A percentile compares a stretch with the other conserved stretches of the same genome.
Evolutionary conservation across 2,888 invertebrate species (phyloP).

Genomic region (Bhutanitis thaidina): DNA sequence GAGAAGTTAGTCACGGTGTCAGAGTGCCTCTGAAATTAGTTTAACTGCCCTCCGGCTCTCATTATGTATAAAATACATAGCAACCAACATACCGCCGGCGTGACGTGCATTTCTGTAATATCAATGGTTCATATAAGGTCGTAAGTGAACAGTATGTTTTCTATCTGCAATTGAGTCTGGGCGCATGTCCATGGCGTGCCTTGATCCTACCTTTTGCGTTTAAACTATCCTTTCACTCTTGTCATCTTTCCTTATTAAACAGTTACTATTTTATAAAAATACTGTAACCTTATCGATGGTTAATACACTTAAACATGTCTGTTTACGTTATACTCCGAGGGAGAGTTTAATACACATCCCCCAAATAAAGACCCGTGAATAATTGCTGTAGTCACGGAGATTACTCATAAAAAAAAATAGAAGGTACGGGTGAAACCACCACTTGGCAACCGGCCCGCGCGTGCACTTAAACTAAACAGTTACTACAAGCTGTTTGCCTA

Average conservation of each 20-base stretch:
- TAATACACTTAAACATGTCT: constrained; percentile 5
- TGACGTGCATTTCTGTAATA: no score
- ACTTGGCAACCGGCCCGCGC: constrained; percentile 35
- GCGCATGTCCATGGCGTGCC: no score
- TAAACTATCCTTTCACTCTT: no score
- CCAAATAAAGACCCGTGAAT: constrained; percentile 11
- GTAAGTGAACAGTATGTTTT: no score
- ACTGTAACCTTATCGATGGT: no score
- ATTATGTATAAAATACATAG: background rate
- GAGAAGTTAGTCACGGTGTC: no score
- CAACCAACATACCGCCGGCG: no score
- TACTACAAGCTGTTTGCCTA: constrained; percentile 51
- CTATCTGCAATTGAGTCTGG: no score
- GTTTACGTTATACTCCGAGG: constrained; percentile 3
- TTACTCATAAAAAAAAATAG: constrained; percentile 24
- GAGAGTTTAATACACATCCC: constrained; percentile 1
- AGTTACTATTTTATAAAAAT: background rate
- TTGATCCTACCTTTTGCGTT: no score
- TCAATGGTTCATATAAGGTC: no score
- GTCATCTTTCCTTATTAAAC: background rate
- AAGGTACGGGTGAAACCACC: constrained; percentile 32
- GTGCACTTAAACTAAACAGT: constrained; percentile 56
- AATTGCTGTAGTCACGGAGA: constrained; percentile 13
- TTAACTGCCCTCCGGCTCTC: background rate
- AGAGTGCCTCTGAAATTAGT: background rate